Evolutionary conservation across 2,797 vertebrate species (phyloP), one percentile per base, ranked within the genome.

Genomic region (Lepilemur ruficaudatus): DNA sequence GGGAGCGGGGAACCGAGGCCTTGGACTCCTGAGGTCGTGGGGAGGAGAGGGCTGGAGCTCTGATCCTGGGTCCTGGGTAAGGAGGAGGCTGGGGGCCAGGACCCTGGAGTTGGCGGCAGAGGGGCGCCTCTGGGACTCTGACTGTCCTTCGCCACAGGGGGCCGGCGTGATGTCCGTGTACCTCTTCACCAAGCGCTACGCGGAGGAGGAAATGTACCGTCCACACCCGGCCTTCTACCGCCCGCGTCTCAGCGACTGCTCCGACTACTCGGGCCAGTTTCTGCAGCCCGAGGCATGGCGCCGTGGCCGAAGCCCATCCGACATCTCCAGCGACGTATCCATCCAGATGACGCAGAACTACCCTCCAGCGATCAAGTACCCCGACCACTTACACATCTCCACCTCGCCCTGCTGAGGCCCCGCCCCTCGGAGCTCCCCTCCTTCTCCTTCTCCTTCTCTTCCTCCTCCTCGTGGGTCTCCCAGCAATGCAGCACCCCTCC

Each of bases 151-250:
- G 69, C 61, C 63, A 15, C 98, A 99, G 99, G 99, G 99, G 32
- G 99, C 99, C 0, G 99, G 99, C 2, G 99, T 99, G 97, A 99
- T 99, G 99, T 99, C 99, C 2, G 99, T 99, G 95, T 99, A 99
- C 98, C 98, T 99, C 76, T 99, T 99, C 97, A 99, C 99, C 99
- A 99, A 99, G 97, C 99, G 99, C n/a, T 99, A 99, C 7, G 99
- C 99, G 0, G 99, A 99, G 98, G 99, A 99, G 93, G 99, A 99
- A 98, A 99, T 99, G 99, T 99, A 99, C 96, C 99, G 99, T 32
- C 99, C 99, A 1, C 99, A 99, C 89, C 98, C 99, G 0, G 98
- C 99, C 1, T 99, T 99, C 98, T 99, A 99, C 97, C 99, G 98
- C 75, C 99, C 99, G 13, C 99, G 99, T 12, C 99, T 99, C 98